Conservation (phyloP, 2,888 invertebrate genomes). For the Encarsia formosa region DNA sequence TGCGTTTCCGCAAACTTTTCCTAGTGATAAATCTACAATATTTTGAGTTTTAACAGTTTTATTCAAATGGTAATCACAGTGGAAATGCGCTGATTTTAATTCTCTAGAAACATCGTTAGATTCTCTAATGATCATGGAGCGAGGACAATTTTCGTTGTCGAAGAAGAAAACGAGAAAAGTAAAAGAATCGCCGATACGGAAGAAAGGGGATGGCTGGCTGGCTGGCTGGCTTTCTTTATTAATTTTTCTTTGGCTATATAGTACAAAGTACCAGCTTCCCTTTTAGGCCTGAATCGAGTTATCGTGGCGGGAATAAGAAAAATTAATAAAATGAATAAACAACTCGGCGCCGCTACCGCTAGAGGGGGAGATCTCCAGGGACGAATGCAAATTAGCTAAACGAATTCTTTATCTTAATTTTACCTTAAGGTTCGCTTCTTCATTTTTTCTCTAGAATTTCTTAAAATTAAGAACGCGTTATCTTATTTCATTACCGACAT, state of each 20-base stretch:
- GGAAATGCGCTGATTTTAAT: background rate
- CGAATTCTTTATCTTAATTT: conserved; percentile 36
- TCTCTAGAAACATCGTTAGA: background rate
- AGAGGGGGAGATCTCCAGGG: conserved; percentile 28
- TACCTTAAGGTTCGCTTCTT: conserved; percentile 4
- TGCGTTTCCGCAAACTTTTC: background rate
- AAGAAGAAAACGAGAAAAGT: background rate
- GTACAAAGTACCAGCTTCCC: conserved; percentile 27
- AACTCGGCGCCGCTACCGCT: conserved; percentile 40
- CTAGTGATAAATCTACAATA: too few species aligned
- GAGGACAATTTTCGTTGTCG: background rate
- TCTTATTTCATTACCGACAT: conserved; percentile 10
- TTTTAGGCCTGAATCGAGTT: conserved; percentile 40
- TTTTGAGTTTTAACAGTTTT: background rate
- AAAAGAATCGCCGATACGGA: conserved; percentile 31
- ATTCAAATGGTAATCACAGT: background rate
- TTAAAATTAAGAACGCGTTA: background rate
- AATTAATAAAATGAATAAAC: conserved; percentile 50
- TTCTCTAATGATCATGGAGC: background rate
- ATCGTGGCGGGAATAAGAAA: conserved; percentile 42
- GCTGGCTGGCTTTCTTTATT: conserved; percentile 34
- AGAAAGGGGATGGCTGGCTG: conserved; percentile 35
- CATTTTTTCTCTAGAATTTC: background rate
- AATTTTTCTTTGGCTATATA: conserved; percentile 33
- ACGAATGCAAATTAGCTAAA: conserved; percentile 44